Base-by-base conservation (phyloP, 2,113 vertebrate species). In the Lutjanus erythropterus region DNA sequence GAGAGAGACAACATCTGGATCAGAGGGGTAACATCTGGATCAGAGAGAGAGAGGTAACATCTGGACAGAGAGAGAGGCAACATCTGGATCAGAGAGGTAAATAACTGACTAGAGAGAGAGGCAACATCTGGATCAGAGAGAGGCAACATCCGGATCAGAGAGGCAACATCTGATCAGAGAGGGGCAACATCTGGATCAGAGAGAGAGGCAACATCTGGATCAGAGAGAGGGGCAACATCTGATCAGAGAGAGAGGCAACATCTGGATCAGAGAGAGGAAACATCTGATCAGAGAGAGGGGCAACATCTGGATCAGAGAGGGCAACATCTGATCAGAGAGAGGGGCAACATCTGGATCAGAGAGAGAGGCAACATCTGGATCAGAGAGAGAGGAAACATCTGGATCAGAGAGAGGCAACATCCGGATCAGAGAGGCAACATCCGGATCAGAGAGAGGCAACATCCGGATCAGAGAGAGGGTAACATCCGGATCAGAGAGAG, bases 321-420 rank as follows among this genome's bases (percentile, higher is more conserved):
- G 21, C 2, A n/a, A 50, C 56, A 55, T 52, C 56, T 46, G 35
- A 56, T 37, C 2, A 66, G 39, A 65, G 6, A 50, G 42, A 16
- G 27, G 44, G n/a, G n/a, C n/a, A 61, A 73, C 42, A 44, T 44
- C 35, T 55, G 72, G 52, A 33, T 39, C 29, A 47, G 25, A 67
- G 41, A 67, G 41, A 15, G 4, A 4, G 96, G n/a, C n/a, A 8
- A 99, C 97, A 9, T 98, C 98, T 98, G 90, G 76, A 86, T 55
- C 61, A 82, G 82, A 72, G 5, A 64, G 31, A n/a, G n/a, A n/a
- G n/a, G 41, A 9, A 15, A 5, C 37, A 52, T 62, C 68, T 59
- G 60, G 37, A 47, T 53, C 25, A 25, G 42, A 44, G 14, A 41
- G 39, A 61, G 21, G 49, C 1, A n/a, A 50, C 56, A 55, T 52